These are phyloP conservation scores for Eristalis tenax DNA, from an alignment of 2,888 invertebrate species.

Conservation along the genomic window DNA sequence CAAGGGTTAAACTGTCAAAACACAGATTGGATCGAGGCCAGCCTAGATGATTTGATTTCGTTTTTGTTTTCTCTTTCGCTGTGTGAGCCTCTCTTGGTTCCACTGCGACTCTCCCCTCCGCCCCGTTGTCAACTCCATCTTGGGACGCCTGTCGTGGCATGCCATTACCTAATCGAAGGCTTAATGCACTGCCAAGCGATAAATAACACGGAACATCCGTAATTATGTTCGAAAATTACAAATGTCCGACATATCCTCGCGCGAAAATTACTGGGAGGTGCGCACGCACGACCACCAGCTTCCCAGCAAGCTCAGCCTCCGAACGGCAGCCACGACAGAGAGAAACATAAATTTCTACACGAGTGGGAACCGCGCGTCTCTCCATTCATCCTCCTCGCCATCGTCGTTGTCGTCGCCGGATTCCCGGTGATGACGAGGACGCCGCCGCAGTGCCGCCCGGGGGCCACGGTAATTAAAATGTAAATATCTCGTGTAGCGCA, in stretches of 20 bases:
- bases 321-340: constrained; percentile 48
- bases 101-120: constrained; percentile 2
- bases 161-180: constrained; percentile 64
- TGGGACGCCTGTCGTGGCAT: background rate
- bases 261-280: constrained; percentile 62
- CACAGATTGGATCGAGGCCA: constrained; percentile 50
- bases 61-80: background rate
- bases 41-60: constrained; percentile 33
- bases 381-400: background rate
- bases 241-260: constrained; percentile 63
- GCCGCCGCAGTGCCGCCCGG: too few relatives aligned
- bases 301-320: background rate
- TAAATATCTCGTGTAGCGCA: constrained; percentile 43
- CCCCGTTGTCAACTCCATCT: background rate
- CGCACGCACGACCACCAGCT: constrained; percentile 52
- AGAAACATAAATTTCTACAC: constrained; percentile 63
- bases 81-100: background rate
- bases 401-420: background rate
- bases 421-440: background rate
- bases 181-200: constrained; percentile 65
- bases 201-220: constrained; percentile 67
- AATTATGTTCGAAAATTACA: constrained; percentile 68
- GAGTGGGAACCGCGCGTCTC: constrained; percentile 25
- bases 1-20: constrained; percentile 68
- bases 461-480: constrained; percentile 68